Conservation (phyloP, 2,797 vertebrate species). For the Manis javanica region DNA sequence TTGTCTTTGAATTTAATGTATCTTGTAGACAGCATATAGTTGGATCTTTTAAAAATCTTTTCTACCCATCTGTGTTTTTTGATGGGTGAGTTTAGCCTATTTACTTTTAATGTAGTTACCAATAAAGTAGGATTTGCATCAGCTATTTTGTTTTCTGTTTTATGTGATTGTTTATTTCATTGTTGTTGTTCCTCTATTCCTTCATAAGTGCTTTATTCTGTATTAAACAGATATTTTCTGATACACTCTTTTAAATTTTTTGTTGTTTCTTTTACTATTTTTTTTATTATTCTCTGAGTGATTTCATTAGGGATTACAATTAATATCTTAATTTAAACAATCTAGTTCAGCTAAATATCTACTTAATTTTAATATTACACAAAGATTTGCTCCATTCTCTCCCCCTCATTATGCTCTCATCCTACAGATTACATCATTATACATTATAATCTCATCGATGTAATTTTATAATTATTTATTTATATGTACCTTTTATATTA, state of each 20-base stretch:
- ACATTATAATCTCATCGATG: not conserved
- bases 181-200: not conserved
- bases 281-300: not conserved
- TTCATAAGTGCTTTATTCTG: not conserved
- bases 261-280: not conserved
- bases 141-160: not conserved
- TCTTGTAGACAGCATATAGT: not conserved
- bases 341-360: not conserved
- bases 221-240: not conserved
- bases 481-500: not conserved
- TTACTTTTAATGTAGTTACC: not conserved
- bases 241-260: not conserved
- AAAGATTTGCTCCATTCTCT: not conserved
- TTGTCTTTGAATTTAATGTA: not conserved
- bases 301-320: not conserved
- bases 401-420: not conserved
- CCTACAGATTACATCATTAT: not conserved
- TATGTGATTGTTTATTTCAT: not conserved
- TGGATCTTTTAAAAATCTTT: not conserved
- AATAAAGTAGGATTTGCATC: not conserved
- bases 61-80: not conserved
- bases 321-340: not conserved
- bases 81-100: not conserved
- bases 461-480: not conserved
- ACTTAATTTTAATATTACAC: not conserved